These are phyloP conservation scores for Acronicta alni DNA, from an alignment of 2,888 invertebrate species.

Conservation along the genomic window DNA sequence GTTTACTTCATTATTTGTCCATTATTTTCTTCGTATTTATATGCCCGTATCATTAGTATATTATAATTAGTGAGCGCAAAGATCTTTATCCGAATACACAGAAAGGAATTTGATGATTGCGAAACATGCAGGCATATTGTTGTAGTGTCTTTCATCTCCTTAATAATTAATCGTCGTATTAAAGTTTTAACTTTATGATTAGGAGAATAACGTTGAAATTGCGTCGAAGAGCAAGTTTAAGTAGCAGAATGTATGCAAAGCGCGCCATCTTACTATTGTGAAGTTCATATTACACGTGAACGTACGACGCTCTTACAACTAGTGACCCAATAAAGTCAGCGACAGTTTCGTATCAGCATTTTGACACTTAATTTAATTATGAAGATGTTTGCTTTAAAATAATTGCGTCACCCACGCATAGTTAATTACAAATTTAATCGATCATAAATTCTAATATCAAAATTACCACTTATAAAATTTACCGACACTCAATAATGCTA, in stretches of 20 bases:
- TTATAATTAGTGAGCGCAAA: slow-evolving; percentile 38
- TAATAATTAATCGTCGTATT: slow-evolving; percentile 7
- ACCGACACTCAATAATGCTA: slow-evolving; percentile 48
- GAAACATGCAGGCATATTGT: slow-evolving; percentile 68
- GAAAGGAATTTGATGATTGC: slow-evolving; percentile 61
- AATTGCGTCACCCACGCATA: slow-evolving; percentile 59
- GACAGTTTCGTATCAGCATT: slow-evolving; percentile 74
- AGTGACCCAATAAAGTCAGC: slow-evolving; percentile 77
- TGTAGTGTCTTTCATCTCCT: slow-evolving; percentile 51
- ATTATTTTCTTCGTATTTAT: slow-evolving; percentile 7
- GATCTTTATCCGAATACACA: slow-evolving; percentile 55
- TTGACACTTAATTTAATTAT: slow-evolving; percentile 72
- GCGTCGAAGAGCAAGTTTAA: background rate
- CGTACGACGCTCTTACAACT: slow-evolving; percentile 63
- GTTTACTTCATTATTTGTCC: slow-evolving; percentile 22
- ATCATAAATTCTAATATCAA: slow-evolving; percentile 47
- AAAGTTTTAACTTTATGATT: slow-evolving; percentile 25
- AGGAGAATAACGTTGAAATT: slow-evolving; percentile 19
- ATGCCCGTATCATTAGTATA: slow-evolving; percentile 43
- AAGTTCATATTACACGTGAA: slow-evolving; percentile 71
- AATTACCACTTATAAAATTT: slow-evolving; percentile 44
- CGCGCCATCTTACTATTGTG: slow-evolving; percentile 56
- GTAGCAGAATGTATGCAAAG: slow-evolving; percentile 30
- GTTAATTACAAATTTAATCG: slow-evolving; percentile 38
- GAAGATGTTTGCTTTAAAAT: slow-evolving; percentile 65